These are phyloP conservation scores for Psittacara wagleri DNA, from an alignment of 2,113 vertebrate genomes.

Conservation along the genomic window DNA sequence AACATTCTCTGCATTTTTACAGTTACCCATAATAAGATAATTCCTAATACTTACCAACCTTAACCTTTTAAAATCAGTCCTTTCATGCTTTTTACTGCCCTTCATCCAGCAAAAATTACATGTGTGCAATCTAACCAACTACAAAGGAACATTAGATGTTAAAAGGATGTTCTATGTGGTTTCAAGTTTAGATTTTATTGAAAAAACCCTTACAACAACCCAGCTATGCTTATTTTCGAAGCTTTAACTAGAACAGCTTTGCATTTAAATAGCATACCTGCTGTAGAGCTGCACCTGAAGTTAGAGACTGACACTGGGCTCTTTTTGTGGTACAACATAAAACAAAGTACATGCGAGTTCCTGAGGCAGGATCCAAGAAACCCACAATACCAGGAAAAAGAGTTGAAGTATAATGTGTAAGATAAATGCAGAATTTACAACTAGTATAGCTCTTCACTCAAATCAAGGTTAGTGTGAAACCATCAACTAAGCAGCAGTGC, in stretches of 20 bases:
- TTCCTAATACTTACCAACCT: not conserved
- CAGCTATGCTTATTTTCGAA: constrained; percentile 25
- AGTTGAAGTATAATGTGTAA: not conserved
- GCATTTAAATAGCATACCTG: constrained; percentile 13
- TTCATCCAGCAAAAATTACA: not conserved
- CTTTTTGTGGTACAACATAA: not conserved
- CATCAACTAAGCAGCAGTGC: no score
- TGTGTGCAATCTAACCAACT: not conserved
- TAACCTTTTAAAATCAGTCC: not conserved
- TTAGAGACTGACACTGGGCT: not conserved
- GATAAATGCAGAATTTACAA: not conserved
- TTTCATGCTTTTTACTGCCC: not conserved
- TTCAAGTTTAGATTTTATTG: not conserved
- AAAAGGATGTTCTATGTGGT: not conserved
- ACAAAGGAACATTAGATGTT: not conserved
- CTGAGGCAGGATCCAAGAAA: not conserved
- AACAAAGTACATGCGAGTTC: not conserved
- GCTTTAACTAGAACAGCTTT: constrained; percentile 31
- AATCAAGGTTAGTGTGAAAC: not conserved
- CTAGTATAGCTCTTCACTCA: not conserved
- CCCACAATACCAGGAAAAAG: not conserved
- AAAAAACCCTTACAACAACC: not conserved
- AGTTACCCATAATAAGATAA: not conserved
- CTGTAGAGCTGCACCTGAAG: not conserved
- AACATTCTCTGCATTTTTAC: not conserved